These are phyloP conservation scores for Brachystomella parvula DNA, from an alignment of 1,140 invertebrate species.

Conservation along the genomic window DNA sequence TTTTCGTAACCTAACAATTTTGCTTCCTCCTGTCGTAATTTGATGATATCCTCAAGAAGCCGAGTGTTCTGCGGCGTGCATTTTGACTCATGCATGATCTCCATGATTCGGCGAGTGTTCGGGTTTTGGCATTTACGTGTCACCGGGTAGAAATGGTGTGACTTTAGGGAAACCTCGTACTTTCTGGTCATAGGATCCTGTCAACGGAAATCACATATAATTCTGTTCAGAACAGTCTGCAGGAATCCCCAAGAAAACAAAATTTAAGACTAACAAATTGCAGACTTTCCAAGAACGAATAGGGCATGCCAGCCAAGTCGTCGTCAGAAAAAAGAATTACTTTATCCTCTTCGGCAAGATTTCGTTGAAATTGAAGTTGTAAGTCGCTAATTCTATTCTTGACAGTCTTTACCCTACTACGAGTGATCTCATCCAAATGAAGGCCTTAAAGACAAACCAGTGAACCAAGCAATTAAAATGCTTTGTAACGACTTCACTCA, in stretches of 20 bases:
- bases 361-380: conserved; percentile 48
- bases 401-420: conserved; percentile 44
- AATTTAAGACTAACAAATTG: neutral
- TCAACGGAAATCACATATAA: neutral
- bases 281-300: conserved; percentile 43
- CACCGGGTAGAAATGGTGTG: conserved; percentile 51
- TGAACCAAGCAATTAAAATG: conserved; percentile 8
- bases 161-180: conserved; percentile 48
- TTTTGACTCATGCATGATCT: conserved; percentile 48
- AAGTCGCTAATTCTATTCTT: conserved; percentile 49
- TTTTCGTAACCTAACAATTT: conserved; percentile 47
- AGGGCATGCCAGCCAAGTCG: conserved; percentile 46
- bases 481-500: neutral
- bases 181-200: conserved; percentile 40
- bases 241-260: neutral
- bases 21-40: conserved; percentile 47
- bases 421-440: neutral
- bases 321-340: conserved; percentile 46
- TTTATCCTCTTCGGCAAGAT: conserved; percentile 48
- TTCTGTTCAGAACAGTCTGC: neutral
- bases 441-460: neutral
- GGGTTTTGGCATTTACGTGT: conserved; percentile 48
- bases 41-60: conserved; percentile 50
- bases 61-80: conserved; percentile 48
- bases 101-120: conserved; percentile 45